A percentile compares a stretch with the other conserved stretches of the same genome.
Evolutionary conservation across 2,113 vertebrate genomes (phyloP).

Genomic region (Solenodon paradoxus): DNA sequence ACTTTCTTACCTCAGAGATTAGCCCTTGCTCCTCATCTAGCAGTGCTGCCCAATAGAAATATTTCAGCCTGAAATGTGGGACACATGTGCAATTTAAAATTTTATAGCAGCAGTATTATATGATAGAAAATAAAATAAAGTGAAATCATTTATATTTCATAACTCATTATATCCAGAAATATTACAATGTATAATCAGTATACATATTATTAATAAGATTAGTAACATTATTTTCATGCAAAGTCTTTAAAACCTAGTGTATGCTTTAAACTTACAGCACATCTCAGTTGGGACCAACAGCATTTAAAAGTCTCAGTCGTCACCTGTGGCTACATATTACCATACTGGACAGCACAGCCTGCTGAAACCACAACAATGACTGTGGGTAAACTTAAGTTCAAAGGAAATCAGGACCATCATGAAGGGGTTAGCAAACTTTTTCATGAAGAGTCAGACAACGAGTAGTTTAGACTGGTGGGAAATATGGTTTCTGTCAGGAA

Average conservation of each 20-base stretch:
- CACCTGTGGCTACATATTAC: neutral
- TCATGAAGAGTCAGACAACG: neutral
- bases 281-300: neutral
- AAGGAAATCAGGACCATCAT: neutral
- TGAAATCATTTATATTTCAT: neutral
- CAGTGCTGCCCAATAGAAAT: neutral
- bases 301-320: neutral
- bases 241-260: neutral
- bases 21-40: neutral
- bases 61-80: neutral
- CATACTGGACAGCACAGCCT: neutral
- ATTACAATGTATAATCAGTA: neutral
- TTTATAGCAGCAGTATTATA: neutral
- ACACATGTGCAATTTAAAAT: neutral
- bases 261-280: neutral
- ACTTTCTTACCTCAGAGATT: neutral
- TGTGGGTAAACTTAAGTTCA: neutral
- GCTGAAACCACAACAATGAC: neutral
- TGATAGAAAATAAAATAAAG: neutral
- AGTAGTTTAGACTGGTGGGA: neutral
- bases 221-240: neutral
- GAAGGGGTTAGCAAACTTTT: neutral
- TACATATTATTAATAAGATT: neutral
- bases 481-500: neutral
- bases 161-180: neutral